Evolutionary conservation across 2,113 vertebrate species (phyloP), one percentile per base, ranked within the genome.

Genomic region (Shinisaurus crocodilurus): DNA sequence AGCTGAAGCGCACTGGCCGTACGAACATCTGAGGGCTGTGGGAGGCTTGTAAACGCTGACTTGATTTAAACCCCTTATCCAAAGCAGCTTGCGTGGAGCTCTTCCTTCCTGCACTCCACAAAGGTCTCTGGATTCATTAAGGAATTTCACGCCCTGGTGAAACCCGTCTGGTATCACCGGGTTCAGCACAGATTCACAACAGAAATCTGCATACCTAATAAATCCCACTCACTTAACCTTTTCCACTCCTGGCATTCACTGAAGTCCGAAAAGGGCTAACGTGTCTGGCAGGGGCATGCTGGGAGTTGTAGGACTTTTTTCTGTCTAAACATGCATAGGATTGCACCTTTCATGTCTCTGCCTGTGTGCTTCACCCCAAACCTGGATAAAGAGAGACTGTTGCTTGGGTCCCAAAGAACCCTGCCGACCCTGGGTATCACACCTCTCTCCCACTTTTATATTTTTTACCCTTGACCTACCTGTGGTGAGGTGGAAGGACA

Each of bases 401-500:
- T 25, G 45, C 29, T 40, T 6, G 29, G 45, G 6, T 45, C 43
- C 16, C 45, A 34, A 9, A 10, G 34, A 57, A 2, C 32, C 32
- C 25, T 6, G 40, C 12, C 37, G 8, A 32, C 2, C 69, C 45
- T 6, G 20, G 20, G 3, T 18, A 32, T 9, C 72, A 9, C 6
- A 9, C 32, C 29, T 9, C 6, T 32, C 23, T 1, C 20, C 25
- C 45, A 4, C 20, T 8, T 63, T 20, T 7, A 23, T 10, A 12
- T 54, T 6, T 5, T 3, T 5, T 13, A 63, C n/a, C 54, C 48
- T 60, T 45, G 1, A 50, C 92, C 87, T 93, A 96, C 96, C 95
- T 48, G 90, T 88, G 88, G 88, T 90, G 82, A 94, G 89, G 72
- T 92, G 94, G 88, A 96, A 92, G n/a, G 72, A 88, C 81, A 94